Conservation (phyloP, 2,888 invertebrate species). For the Drosophila prolongata region DNA sequence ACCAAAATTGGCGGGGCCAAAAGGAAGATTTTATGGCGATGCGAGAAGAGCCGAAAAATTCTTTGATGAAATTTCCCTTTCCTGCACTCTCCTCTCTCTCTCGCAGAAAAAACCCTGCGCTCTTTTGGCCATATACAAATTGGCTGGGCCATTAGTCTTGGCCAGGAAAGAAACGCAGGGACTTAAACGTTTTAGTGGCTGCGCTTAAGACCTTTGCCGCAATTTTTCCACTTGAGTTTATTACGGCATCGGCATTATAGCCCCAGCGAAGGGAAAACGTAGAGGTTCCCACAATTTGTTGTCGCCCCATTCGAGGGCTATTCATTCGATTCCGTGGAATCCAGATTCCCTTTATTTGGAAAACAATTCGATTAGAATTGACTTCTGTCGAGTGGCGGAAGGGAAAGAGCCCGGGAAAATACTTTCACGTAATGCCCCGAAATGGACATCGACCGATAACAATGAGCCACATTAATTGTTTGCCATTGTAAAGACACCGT, state of each 20-base stretch:
- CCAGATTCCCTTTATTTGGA: constrained; percentile 55
- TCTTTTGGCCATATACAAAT: constrained; percentile 67
- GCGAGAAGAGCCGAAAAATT: constrained; percentile 73
- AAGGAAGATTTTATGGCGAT: constrained; percentile 67
- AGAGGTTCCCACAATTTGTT: constrained; percentile 70
- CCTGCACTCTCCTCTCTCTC: not conserved
- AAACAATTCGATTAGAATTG: constrained; percentile 82
- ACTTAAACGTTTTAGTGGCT: constrained; percentile 78
- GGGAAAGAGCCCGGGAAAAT: constrained; percentile 37
- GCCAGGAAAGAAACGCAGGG: constrained; percentile 37
- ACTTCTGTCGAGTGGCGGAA: constrained; percentile 79
- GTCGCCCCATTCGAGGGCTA: constrained; percentile 37
- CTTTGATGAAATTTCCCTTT: constrained; percentile 66
- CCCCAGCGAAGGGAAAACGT: constrained; percentile 3
- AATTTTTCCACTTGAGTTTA: constrained; percentile 79
- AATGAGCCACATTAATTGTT: constrained; percentile 78
- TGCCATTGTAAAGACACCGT: constrained; percentile 59
- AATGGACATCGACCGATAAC: constrained; percentile 57
- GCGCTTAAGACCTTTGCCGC: constrained; percentile 72
- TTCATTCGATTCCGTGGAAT: constrained; percentile 63
- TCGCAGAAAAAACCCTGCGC: not conserved
- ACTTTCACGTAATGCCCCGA: constrained; percentile 65
- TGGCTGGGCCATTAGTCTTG: constrained; percentile 76
- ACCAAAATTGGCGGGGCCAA: constrained; percentile 52
- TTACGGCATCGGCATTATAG: constrained; percentile 63